These are phyloP conservation scores for Cirrhinus mrigala DNA, from an alignment of 2,797 vertebrate genomes.

Conservation along the genomic window DNA sequence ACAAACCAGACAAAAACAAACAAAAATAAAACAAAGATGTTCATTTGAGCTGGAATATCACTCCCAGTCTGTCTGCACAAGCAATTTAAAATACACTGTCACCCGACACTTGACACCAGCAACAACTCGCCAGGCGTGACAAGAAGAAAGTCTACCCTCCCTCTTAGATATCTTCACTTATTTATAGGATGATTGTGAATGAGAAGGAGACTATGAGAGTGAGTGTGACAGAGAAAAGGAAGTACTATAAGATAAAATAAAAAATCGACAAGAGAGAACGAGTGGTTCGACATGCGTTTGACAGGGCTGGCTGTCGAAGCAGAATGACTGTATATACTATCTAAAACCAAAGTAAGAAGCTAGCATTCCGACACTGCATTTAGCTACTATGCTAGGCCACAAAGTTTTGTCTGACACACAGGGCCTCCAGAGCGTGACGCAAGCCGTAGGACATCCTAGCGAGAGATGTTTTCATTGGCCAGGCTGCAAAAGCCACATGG, in stretches of 20 bases:
- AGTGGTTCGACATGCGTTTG: neutral
- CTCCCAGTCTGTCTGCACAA: neutral
- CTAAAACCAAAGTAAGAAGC: constrained; percentile 30
- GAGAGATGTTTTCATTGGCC: constrained; percentile 41
- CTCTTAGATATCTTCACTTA: constrained; percentile 5
- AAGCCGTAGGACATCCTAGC: constrained; percentile 20
- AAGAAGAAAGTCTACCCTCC: neutral
- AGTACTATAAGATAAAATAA: neutral
- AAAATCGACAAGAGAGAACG: neutral
- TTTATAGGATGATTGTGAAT: constrained; percentile 27
- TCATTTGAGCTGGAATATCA: neutral
- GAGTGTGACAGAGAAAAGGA: neutral
- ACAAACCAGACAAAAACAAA: neutral
- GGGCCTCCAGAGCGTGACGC: constrained; percentile 21
- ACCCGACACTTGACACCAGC: neutral
- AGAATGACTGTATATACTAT: constrained; percentile 25
- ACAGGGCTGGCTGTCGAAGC: neutral
- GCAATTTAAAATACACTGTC: neutral
- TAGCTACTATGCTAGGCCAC: constrained; percentile 19
- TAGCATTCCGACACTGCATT: constrained; percentile 28
- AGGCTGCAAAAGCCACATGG: constrained; percentile 14
- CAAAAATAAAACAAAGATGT: neutral
- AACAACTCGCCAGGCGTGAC: constrained; percentile 7
- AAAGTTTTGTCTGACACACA: constrained; percentile 23
- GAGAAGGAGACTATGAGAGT: neutral